Percentiles rank a stretch among this genome's conserved stretches.
Conservation (phyloP, 2,113 vertebrate species). For the Sus scrofa region T2T-Sscrofa CM000812.6:141463001-141463500, state of each 20-base stretch:
- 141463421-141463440: neutral
- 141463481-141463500: neutral
- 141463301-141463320: constrained; percentile 67
- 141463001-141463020: neutral
- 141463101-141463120: neutral
- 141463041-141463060: neutral
- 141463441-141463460: neutral
- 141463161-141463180: neutral
- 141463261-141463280: constrained; percentile 41
- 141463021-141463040: neutral
- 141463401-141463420: neutral
- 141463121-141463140: neutral
- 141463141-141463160: neutral
- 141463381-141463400: neutral
- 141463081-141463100: neutral
- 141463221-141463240: neutral
- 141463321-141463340: neutral
- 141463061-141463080: neutral
- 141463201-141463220: neutral
- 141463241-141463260: constrained; percentile 54
- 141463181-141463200: neutral
- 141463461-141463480: neutral
- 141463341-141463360: neutral
- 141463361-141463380: neutral
- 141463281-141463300: neutral